Base-by-base conservation (phyloP, 2,113 vertebrate species). In the Apodemus sylvaticus region DNA sequence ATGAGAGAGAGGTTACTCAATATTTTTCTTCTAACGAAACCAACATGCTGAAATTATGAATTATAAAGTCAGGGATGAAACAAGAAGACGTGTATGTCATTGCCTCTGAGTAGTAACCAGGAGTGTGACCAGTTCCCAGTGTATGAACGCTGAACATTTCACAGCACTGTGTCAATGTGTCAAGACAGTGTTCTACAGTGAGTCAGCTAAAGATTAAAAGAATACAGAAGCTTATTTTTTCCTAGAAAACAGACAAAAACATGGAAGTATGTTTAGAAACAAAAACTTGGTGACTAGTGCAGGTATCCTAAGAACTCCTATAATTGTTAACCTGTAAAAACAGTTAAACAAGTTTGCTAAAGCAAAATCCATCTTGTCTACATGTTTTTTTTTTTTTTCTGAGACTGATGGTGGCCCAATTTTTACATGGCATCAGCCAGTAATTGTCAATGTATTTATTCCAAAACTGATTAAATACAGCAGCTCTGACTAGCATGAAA, bases 161-260 rank as follows among this genome's bases (percentile, higher is more conserved):
- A 17, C 1, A 42, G 7, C 22, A 22, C 4, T 70, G 12, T n/a
- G 4, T 64, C 3, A 53, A 45, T 20, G 70, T 42, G 2, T 64
- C 19, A 53, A 45, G 16, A 70, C 2, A n/a, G 11, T 19, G 70
- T 24, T 9, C 34, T 73, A 20, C 4, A 2, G 3, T 6, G 7
- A 62, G 2, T 6, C 3, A 51, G 5, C 12, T 24, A 68, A 58
- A 42, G 3, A 1, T 3, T 12, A 2, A 7, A 5, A n/a, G 24
- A 70, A 78, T 55, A 55, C 0, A 71, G 3, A 93, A 62, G 51
- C 6, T 82, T 48, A 0, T 3, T n/a, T 94, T 90, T 34, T 19
- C 4, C 3, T 31, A 81, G 31, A 86, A 1, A 10, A 39, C 86
- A 73, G 16, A 86, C 58, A 12, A 86, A 88, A 82, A 81, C 17